A percentile compares a stretch with the other conserved stretches of the same genome.
These are phyloP conservation scores for Oceanites oceanicus DNA, from an alignment of 2,113 vertebrate genomes.

Conservation along the genomic window DNA sequence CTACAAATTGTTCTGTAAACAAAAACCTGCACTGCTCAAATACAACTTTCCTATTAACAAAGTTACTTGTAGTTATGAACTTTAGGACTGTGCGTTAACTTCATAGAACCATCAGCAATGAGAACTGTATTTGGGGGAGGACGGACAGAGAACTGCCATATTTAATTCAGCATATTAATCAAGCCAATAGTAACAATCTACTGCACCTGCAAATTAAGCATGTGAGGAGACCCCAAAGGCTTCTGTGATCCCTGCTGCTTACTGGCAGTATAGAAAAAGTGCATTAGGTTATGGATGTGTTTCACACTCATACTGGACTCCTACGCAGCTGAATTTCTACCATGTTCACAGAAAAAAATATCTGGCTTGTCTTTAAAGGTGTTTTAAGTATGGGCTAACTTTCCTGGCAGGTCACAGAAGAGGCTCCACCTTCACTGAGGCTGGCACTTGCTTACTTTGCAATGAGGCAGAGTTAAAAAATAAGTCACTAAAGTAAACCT, in stretches of 20 bases:
- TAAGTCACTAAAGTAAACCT: background rate
- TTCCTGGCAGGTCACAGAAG: background rate
- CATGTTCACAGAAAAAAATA: background rate
- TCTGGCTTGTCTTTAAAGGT: background rate
- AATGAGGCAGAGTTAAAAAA: background rate
- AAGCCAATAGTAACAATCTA: background rate
- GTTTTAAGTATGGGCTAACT: background rate
- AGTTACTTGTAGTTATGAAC: background rate
- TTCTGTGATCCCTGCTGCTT: background rate
- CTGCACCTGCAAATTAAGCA: background rate
- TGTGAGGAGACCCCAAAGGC: background rate
- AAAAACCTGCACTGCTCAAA: background rate
- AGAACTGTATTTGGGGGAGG: background rate
- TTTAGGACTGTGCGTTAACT: background rate
- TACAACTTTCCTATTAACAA: background rate
- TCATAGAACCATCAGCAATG: background rate
- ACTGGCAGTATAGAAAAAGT: background rate
- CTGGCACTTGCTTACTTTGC: background rate
- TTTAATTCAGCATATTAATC: background rate
- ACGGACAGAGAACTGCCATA: background rate
- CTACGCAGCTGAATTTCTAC: background rate
- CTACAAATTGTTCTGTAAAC: background rate
- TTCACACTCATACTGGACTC: accelerated
- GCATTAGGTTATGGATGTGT: background rate
- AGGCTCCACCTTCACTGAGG: background rate